A percentile compares a stretch with the other conserved stretches of the same genome.
These are phyloP conservation scores for Sialia sialis DNA, from an alignment of 2,113 vertebrate species.

Conservation along the genomic window DNA sequence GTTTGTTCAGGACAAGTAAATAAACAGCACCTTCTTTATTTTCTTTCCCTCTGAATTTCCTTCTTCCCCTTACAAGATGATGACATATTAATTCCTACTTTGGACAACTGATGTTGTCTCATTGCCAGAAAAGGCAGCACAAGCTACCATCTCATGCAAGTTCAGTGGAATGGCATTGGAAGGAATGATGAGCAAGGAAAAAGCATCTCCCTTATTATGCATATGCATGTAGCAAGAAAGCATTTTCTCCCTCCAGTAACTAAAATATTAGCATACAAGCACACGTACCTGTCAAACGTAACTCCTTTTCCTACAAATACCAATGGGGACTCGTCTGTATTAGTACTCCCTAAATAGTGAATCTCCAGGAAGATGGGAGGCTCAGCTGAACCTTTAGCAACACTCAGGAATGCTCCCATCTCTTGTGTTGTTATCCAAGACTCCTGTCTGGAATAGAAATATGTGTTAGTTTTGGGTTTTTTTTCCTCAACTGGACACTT, in stretches of 20 bases:
- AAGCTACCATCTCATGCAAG: neutral
- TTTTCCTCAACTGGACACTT: neutral
- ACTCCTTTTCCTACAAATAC: slow-evolving; percentile 95
- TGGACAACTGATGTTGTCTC: neutral
- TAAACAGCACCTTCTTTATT: neutral
- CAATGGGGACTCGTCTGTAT: slow-evolving; percentile 74
- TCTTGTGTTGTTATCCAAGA: slow-evolving; percentile 89
- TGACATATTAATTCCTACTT: neutral
- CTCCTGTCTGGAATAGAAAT: slow-evolving; percentile 69
- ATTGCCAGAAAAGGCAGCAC: neutral
- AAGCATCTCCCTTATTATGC: neutral
- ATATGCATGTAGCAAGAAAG: neutral
- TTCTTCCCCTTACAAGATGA: neutral
- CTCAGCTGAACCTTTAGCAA: slow-evolving; percentile 92
- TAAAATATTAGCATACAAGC: neutral
- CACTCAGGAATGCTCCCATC: slow-evolving; percentile 95
- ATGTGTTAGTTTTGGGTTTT: neutral
- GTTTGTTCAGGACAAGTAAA: neutral
- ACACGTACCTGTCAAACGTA: slow-evolving; percentile 91
- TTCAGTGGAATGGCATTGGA: neutral
- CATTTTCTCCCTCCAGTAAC: neutral
- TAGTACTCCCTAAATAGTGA: slow-evolving; percentile 83
- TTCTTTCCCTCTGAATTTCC: neutral
- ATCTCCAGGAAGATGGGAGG: slow-evolving; percentile 94
- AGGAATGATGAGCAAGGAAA: neutral